Evolutionary conservation across 1,140 invertebrate genomes (phyloP).

Genomic region (Oedothorax gibbosus): DNA sequence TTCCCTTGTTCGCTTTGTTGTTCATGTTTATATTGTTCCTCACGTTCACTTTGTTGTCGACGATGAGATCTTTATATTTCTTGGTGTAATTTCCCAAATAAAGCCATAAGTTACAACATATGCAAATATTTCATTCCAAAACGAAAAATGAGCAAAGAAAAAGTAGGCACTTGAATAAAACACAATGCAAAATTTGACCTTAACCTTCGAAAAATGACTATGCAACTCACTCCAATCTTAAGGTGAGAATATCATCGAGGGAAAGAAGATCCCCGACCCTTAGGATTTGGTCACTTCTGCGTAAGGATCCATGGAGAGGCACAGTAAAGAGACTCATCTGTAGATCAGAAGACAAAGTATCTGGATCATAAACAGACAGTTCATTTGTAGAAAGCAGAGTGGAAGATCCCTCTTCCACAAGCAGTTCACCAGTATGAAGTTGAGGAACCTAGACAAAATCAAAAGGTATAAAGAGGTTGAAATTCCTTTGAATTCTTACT

Average conservation of each 20-base stretch:
- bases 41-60: no score
- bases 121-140: no score
- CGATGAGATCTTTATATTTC: no score
- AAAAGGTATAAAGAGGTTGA: neutral
- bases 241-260: conserved; percentile 59
- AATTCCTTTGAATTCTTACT: no score
- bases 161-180: no score
- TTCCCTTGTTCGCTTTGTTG: no score
- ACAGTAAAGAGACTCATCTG: conserved; percentile 60
- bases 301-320: conserved; percentile 58
- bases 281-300: conserved; percentile 55
- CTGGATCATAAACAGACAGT: conserved; percentile 59
- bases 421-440: conserved; percentile 54
- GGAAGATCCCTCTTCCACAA: conserved; percentile 61
- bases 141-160: no score
- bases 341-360: conserved; percentile 57
- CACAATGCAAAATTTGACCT: no score
- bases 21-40: no score
- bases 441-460: conserved; percentile 47
- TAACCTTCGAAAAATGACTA: neutral
- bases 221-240: conserved; percentile 57
- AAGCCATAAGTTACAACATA: no score
- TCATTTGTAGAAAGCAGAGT: conserved; percentile 60
- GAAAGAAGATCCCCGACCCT: conserved; percentile 60
- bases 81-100: no score